A percentile compares a stretch with the other conserved stretches of the same genome.
phyloP scores from a whole-genome alignment of 1,140 invertebrate genomes.

The Pseudomyrmex sp. region DNA sequence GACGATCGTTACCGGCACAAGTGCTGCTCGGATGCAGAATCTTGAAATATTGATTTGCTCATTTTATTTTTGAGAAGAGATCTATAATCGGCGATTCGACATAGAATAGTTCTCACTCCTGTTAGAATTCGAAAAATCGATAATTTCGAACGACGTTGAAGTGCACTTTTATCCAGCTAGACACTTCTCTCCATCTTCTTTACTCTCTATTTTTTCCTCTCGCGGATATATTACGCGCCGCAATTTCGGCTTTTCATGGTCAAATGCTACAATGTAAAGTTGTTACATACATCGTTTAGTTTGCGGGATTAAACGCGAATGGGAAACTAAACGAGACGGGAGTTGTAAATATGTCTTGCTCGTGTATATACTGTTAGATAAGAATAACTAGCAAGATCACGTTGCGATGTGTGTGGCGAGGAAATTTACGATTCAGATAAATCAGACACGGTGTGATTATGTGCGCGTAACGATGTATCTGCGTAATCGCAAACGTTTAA shows the following conservation, averaged over 20 bases:
- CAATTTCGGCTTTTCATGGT: neutral
- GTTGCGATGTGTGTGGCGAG: neutral
- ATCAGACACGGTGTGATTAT: neutral
- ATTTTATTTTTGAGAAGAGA: slow-evolving; percentile 74
- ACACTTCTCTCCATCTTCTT: neutral
- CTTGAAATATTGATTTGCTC: slow-evolving; percentile 83
- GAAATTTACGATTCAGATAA: slow-evolving; percentile 35
- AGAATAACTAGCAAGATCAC: neutral
- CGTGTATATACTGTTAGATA: slow-evolving; percentile 20
- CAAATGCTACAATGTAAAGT: neutral
- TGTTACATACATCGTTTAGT: too few species aligned
- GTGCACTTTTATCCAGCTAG: slow-evolving; percentile 48
- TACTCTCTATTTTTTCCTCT: neutral
- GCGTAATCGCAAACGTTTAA: neutral
- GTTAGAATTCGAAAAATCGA: slow-evolving; percentile 73
- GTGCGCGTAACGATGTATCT: neutral
- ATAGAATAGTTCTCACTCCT: slow-evolving; percentile 59
- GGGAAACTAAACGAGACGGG: neutral
- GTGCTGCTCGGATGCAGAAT: slow-evolving; percentile 68
- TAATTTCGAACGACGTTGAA: slow-evolving; percentile 60
- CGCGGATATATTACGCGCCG: neutral
- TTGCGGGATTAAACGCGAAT: slow-evolving; percentile 3
- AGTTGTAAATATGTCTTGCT: slow-evolving; percentile 5
- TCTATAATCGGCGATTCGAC: slow-evolving; percentile 75
- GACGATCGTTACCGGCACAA: slow-evolving; percentile 33